A percentile compares a stretch with the other conserved stretches of the same genome.
phyloP scores from a whole-genome alignment of 2,797 vertebrate species.

The Xerus rutilus region DNA sequence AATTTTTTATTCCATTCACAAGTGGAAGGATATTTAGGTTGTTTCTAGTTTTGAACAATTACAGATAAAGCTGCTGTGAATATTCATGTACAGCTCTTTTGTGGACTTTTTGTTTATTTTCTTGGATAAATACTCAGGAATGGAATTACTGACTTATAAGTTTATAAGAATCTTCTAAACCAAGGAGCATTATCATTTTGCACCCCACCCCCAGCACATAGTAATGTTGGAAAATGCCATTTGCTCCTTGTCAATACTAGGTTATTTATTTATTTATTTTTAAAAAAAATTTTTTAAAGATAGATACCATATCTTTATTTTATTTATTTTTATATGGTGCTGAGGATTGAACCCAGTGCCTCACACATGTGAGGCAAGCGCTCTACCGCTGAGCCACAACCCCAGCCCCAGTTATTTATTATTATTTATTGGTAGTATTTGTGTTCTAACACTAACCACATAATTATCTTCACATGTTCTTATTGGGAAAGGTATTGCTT shows the following conservation, averaged over 20 bases:
- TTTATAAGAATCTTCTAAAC: constrained; percentile 51
- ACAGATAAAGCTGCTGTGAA: neutral
- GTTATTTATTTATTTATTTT: too few relatives aligned
- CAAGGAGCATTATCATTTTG: constrained; percentile 36
- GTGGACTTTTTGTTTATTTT: constrained; percentile 20
- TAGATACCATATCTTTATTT: too few relatives aligned
- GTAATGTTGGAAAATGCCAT: neutral
- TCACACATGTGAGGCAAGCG: too few relatives aligned
- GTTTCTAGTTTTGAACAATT: constrained; percentile 32
- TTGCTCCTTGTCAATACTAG: neutral
- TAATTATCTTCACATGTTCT: neutral
- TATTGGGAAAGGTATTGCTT: neutral
- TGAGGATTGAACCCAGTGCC: too few relatives aligned
- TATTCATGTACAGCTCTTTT: neutral
- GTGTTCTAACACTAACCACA: neutral
- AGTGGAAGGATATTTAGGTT: neutral
- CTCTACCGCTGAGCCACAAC: too few relatives aligned
- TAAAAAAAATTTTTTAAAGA: too few relatives aligned
- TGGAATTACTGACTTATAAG: constrained; percentile 36
- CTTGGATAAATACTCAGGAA: constrained; percentile 35
- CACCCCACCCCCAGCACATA: neutral
- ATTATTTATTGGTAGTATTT: constrained; percentile 8
- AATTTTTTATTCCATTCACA: constrained; percentile 11
- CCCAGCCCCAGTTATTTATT: too few relatives aligned
- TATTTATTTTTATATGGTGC: too few relatives aligned